These are phyloP conservation scores for Oriolus oriolus DNA, from an alignment of 2,113 vertebrate genomes.

Conservation along the genomic window DNA sequence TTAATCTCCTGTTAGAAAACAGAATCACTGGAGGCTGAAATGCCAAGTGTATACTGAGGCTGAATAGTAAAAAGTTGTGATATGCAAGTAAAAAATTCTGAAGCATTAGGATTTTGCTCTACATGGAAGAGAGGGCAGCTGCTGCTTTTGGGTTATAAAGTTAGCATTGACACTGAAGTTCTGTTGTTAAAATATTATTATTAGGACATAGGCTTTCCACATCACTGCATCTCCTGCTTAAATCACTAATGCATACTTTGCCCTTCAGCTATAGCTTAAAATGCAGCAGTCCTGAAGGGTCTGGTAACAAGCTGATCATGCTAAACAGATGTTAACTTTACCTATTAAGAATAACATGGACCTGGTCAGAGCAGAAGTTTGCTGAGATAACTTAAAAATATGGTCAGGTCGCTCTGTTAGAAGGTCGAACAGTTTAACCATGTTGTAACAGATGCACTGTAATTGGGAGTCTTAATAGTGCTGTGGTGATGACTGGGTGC, in stretches of 20 bases:
- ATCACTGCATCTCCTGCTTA: background rate
- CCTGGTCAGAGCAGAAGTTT: background rate
- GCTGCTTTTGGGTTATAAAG: background rate
- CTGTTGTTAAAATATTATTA: background rate
- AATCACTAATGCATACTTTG: conserved; percentile 1
- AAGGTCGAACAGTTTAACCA: background rate
- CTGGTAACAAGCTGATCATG: background rate
- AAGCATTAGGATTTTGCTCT: background rate
- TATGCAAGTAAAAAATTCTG: background rate
- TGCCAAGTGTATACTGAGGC: background rate
- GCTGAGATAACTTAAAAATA: background rate
- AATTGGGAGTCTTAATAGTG: background rate
- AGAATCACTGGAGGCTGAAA: background rate
- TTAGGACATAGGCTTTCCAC: background rate
- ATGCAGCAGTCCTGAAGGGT: background rate
- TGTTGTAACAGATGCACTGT: background rate
- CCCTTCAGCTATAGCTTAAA: conserved; percentile 12
- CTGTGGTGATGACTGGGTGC: background rate
- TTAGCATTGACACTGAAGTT: background rate
- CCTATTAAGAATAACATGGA: background rate
- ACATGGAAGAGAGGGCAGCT: background rate
- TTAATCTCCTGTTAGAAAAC: conserved; percentile 44
- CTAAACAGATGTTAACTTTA: background rate
- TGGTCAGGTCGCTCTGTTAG: background rate
- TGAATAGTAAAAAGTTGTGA: background rate